Conservation (phyloP, 2,113 vertebrate species). For the Xiphophorus hellerii region DNA sequence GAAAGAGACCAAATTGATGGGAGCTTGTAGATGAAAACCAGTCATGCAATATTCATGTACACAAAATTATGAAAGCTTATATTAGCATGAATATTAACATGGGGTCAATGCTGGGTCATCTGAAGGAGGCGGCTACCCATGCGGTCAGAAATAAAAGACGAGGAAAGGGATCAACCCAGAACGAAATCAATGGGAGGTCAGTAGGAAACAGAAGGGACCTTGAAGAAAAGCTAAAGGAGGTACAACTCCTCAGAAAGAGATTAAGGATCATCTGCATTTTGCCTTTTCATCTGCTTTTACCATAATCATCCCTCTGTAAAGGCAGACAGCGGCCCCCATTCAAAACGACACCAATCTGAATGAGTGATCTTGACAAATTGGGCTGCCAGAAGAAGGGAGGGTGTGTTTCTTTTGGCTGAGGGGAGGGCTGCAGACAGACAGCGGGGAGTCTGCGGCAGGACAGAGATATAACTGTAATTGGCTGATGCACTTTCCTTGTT, state of each 20-base stretch:
- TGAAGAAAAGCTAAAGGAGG: conserved; percentile 59
- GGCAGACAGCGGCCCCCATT: conserved; percentile 51
- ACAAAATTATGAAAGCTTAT: conserved; percentile 72
- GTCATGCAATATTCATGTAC: conserved; percentile 77
- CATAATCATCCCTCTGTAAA: conserved; percentile 57
- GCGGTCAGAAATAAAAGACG: conserved; percentile 30
- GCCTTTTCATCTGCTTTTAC: conserved; percentile 59
- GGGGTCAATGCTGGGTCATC: conserved; percentile 43
- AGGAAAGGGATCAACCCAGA: conserved; percentile 35
- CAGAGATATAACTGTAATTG: conserved; percentile 77
- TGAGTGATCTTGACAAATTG: conserved; percentile 78
- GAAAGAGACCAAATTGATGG: conserved; percentile 67
- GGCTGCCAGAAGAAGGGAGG: conserved; percentile 40
- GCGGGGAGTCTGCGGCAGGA: conserved; percentile 57
- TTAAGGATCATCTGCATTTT: conserved; percentile 79
- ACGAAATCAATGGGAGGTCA: conserved; percentile 61
- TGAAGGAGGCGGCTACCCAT: conserved; percentile 41
- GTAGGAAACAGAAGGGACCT: conserved; percentile 56
- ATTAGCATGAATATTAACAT: conserved; percentile 74
- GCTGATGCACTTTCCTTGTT: conserved; percentile 58
- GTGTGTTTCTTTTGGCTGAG: conserved; percentile 42
- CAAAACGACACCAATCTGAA: conserved; percentile 71
- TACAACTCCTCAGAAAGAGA: conserved; percentile 70
- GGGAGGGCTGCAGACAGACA: conserved; percentile 60
- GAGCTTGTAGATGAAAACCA: conserved; percentile 44